phyloP scores from a whole-genome alignment of 2,888 invertebrate genomes.

The Caenorhabditis virilis region DNA sequence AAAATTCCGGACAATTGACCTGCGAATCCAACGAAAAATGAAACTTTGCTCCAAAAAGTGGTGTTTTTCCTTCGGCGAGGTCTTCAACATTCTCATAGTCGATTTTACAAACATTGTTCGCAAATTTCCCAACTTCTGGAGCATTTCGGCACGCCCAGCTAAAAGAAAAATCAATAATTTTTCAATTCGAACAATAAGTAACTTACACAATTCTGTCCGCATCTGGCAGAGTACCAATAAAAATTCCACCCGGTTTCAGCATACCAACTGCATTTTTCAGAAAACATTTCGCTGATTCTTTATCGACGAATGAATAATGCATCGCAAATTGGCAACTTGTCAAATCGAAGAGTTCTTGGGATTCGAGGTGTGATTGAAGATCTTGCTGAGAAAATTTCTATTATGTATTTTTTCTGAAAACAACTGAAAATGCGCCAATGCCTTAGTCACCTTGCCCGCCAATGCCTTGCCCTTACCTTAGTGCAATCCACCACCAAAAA shows the following conservation, averaged over 20 bases:
- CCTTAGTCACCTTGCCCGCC: neutral
- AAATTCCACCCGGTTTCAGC: slow-evolving; percentile 86
- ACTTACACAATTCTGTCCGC: slow-evolving; percentile 83
- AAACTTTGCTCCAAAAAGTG: slow-evolving; percentile 93
- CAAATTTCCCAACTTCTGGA: slow-evolving; percentile 49
- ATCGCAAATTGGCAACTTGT: slow-evolving; percentile 97
- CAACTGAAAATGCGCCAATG: neutral
- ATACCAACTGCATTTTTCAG: slow-evolving; percentile 88
- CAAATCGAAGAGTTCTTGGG: slow-evolving; percentile 76
- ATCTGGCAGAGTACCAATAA: slow-evolving; percentile 95
- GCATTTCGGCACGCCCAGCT: slow-evolving; percentile 57
- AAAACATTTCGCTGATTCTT: slow-evolving; percentile 70
- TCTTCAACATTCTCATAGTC: slow-evolving; percentile 68
- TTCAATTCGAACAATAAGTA: neutral
- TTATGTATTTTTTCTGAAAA: neutral
- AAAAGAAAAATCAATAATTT: slow-evolving; percentile 24
- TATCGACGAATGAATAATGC: slow-evolving; percentile 88
- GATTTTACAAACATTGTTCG: slow-evolving; percentile 72
- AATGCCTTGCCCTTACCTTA: slow-evolving; percentile 74
- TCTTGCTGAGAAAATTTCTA: slow-evolving; percentile 12
- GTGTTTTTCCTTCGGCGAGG: slow-evolving; percentile 68
- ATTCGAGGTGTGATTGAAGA: slow-evolving; percentile 13
- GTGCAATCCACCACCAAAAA: slow-evolving; percentile 91
- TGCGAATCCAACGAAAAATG: slow-evolving; percentile 90
- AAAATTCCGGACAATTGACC: slow-evolving; percentile 96